Evolutionary conservation across 2,888 invertebrate genomes (phyloP).

Genomic region (Tortrix viridana): DNA sequence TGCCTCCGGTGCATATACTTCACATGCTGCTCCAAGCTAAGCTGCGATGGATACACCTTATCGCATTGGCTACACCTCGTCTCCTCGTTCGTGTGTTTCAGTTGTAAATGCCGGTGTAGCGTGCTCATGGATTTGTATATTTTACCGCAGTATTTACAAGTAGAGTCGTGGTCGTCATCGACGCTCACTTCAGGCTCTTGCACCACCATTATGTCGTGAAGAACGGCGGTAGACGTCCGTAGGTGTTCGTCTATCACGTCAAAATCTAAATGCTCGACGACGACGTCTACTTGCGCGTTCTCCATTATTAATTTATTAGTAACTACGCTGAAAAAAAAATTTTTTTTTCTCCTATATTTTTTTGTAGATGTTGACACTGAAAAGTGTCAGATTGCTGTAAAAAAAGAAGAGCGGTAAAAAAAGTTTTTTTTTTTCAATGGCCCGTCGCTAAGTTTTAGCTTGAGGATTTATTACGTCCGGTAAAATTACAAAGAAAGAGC

Average conservation of each 20-base stretch:
- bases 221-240: slow-evolving; percentile 55
- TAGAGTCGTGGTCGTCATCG: slow-evolving; percentile 53
- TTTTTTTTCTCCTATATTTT: slow-evolving; percentile 40
- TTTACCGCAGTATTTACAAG: slow-evolving; percentile 70
- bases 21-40: slow-evolving; percentile 66
- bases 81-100: slow-evolving; percentile 61
- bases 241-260: slow-evolving; percentile 59
- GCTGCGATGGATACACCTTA: slow-evolving; percentile 62
- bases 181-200: slow-evolving; percentile 37
- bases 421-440: slow-evolving; percentile 11
- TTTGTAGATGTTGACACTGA: slow-evolving; percentile 16
- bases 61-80: slow-evolving; percentile 58
- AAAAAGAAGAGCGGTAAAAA: slow-evolving; percentile 17
- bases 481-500: too few relatives aligned
- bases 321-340: slow-evolving; percentile 37
- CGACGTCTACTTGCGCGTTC: slow-evolving; percentile 49
- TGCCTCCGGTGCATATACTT: slow-evolving; percentile 63
- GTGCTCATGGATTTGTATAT: slow-evolving; percentile 61
- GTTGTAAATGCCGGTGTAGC: slow-evolving; percentile 57
- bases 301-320: slow-evolving; percentile 34
- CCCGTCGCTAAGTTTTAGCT: not conserved
- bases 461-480: not conserved
- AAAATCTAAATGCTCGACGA: slow-evolving; percentile 52
- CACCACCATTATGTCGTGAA: slow-evolving; percentile 54
- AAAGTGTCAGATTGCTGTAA: slow-evolving; percentile 5